phyloP scores from a whole-genome alignment of 2,797 vertebrate species.

The Neoniphon sammara region DNA sequence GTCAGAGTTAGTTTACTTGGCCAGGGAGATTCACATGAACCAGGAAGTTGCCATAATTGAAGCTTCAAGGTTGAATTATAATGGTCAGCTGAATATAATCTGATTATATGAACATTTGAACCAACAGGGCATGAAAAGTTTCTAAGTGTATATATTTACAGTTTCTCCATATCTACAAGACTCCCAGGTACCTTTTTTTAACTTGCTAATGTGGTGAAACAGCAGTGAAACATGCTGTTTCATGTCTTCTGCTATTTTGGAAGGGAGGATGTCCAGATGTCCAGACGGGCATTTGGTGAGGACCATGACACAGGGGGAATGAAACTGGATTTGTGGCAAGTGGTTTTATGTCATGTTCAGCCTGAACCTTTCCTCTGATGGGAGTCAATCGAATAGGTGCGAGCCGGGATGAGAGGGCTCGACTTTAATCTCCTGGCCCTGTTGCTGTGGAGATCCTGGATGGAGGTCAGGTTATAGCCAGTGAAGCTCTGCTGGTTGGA shows the following conservation, averaged over 20 bases:
- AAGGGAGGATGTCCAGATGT: background rate
- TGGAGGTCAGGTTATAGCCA: background rate
- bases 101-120: too few species aligned
- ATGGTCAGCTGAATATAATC: too few species aligned
- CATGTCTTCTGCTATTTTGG: background rate
- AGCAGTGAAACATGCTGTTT: background rate
- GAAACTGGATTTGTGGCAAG: constrained; percentile 35
- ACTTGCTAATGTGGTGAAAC: background rate
- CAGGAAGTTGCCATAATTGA: too few species aligned
- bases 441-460: constrained; percentile 9
- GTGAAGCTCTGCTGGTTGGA: constrained; percentile 17
- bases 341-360: constrained; percentile 37
- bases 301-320: constrained; percentile 3
- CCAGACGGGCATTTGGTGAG: constrained; percentile 1
- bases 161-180: too few species aligned
- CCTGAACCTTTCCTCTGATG: constrained; percentile 22
- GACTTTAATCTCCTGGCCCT: constrained; percentile 32
- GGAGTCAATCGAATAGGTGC: constrained; percentile 27
- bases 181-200: too few species aligned
- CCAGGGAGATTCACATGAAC: too few species aligned
- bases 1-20: background rate
- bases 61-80: too few species aligned
- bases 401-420: constrained; percentile 13
- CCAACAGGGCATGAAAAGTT: too few species aligned
- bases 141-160: too few species aligned